Evolutionary conservation across 2,113 vertebrate genomes (phyloP), one percentile per base, ranked within the genome.

Genomic region (Chloroceryle aenea): DNA sequence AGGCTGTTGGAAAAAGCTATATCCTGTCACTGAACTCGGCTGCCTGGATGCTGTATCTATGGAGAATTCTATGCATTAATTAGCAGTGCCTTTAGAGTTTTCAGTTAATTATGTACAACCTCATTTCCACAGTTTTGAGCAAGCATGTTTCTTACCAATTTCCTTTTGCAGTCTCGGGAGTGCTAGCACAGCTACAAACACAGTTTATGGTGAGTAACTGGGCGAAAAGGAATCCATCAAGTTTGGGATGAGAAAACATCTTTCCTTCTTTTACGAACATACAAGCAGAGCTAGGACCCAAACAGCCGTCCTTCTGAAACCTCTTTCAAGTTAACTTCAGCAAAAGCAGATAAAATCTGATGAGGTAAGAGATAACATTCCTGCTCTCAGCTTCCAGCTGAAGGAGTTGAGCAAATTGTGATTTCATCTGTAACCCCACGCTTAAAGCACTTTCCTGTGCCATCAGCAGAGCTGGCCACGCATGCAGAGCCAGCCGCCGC

Each of bases 1-100:
- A 88, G 16, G 27, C 64, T 63, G 23, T 67, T 30, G 84, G 22
- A 80, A 84, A 89, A 84, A 84, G 34, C 59, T 76, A 14, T 69
- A n/a, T 23, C 79, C 77, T 85, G 32, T 34, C 38, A 45, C 25
- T 42, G 66, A 80, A 77, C 34, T 48, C 58, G 85, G 55, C 78
- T 90, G 69, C 53, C n/a, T 30, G 34, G 45, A 63, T 75, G 59
- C 76, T 81, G 32, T 34, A 95, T 83, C 93, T 90, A 84, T 59
- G 52, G 83, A 93, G 94, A 72, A 81, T 87, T 92, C 86, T 85
- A 29, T 67, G 38, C 63, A 80, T 87, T 96, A 85, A 95, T 91
- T 91, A 96, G 63, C 25, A 42, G 21, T 13, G 45, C 58, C 85
- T 85, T 87, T 50, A 66, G 27, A 89, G 34, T 74, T 86, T 66